Evolutionary conservation across 2,113 vertebrate species (phyloP), one percentile per base, ranked within the genome.

Genomic region (Chrysochloris asiatica): DNA sequence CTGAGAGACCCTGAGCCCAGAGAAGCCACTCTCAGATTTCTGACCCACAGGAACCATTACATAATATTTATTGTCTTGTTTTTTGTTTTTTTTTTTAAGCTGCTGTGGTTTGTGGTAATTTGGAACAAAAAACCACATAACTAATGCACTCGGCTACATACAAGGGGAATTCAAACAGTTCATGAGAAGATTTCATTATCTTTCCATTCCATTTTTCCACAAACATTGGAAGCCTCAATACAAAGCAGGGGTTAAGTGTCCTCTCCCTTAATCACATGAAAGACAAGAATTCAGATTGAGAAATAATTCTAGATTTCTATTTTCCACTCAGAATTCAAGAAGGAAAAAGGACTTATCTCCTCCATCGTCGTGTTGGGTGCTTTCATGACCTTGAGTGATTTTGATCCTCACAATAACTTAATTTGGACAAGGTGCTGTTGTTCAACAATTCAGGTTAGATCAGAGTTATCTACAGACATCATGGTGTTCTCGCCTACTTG

Each of bases 191-290:
- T 56, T 12, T 6, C 54, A 56, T 56, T 56, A 56, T n/a, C n/a
- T n/a, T n/a, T n/a, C n/a, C n/a, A n/a, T n/a, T n/a, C n/a, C 19
- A 56, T 56, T 56, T 56, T 56, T 16, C 54, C 54, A 56, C 19
- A 16, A 56, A 56, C 19, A 13, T 56, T 56, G 19, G 54, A 56
- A 56, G 52, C 54, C 54, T 56, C 54, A 4, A 12, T 56, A 21
- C 2, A 56, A 47, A 47, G 13, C 14, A 83, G 10, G 47, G 28
- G 9, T 4, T 52, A 36, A 50, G 26, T 30, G 28, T 65, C 17
- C 0, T 0, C 7, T 75, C 48, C 78, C 56, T 71, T 79, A 79
- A 87, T 8, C 21, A 26, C 17, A n/a, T 11, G 13, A 22, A 11
- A 56, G 48, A 45, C 4, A 0, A 0, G 26, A 1, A 45, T 52